phyloP scores from a whole-genome alignment of 2,113 vertebrate species.

The Clarias batrachus region DNA sequence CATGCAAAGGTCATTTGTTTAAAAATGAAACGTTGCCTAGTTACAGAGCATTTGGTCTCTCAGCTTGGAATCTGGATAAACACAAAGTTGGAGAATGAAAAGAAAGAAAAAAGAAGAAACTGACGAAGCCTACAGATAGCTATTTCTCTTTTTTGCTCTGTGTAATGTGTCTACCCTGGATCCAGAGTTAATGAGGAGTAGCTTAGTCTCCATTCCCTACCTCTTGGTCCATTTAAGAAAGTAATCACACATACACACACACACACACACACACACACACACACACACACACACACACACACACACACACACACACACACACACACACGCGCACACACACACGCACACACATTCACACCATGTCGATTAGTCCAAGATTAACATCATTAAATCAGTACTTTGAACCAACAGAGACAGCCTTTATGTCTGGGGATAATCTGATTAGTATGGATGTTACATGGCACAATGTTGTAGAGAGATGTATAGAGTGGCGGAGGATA shows the following conservation, averaged over 20 bases:
- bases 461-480: neutral
- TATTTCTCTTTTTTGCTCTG: constrained; percentile 31
- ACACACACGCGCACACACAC: too few species aligned
- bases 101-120: neutral
- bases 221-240: constrained; percentile 24
- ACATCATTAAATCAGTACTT: constrained; percentile 30
- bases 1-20: neutral
- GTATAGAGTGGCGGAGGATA: neutral
- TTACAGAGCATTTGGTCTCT: neutral
- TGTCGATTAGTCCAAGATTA: constrained; percentile 37
- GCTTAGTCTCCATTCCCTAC: constrained; percentile 22
- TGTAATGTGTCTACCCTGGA: constrained; percentile 40
- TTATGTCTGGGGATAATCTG: neutral
- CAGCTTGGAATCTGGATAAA: neutral
- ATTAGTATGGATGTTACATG: constrained; percentile 8
- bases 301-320: neutral
- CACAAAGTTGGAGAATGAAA: neutral
- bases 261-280: constrained; percentile 21
- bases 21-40: neutral
- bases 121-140: constrained; percentile 32
- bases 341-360: neutral
- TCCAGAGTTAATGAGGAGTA: constrained; percentile 48
- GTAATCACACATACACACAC: constrained; percentile 4
- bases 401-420: neutral
- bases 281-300: neutral